phyloP scores from a whole-genome alignment of 2,888 invertebrate species.

The Trissolcus japonicus region DNA sequence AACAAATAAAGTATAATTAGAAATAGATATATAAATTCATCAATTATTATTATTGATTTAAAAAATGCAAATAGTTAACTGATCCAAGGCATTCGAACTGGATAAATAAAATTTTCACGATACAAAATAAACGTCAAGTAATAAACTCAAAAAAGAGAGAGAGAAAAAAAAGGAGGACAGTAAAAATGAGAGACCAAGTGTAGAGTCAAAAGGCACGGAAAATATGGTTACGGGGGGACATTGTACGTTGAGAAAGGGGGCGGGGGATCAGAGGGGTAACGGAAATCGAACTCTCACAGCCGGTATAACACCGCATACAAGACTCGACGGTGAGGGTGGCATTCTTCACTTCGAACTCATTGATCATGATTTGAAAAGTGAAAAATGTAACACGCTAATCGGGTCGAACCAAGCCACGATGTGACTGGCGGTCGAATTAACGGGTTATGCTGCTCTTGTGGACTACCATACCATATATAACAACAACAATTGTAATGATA shows the following conservation, averaged over 20 bases:
- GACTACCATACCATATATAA: conserved; percentile 70
- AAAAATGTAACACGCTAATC: background rate
- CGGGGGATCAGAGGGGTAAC: background rate
- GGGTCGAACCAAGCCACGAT: conserved; percentile 1
- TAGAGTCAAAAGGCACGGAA: too few relatives aligned
- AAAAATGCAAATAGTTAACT: conserved; percentile 50
- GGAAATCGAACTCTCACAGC: conserved; percentile 53
- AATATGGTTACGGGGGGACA: background rate
- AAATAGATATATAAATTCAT: conserved; percentile 37
- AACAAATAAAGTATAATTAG: conserved; percentile 41
- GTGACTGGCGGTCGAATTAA: conserved; percentile 64
- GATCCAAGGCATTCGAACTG: conserved; percentile 32
- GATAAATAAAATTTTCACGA: conserved; percentile 36
- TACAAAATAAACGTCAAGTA: conserved; percentile 47
- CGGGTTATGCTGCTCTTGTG: conserved; percentile 73
- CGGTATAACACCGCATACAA: conserved; percentile 28
- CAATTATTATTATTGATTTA: conserved; percentile 32
- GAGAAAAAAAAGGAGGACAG: conserved; percentile 17
- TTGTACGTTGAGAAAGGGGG: background rate
- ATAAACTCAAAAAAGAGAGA: conserved; percentile 10
- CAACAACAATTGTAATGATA: conserved; percentile 66
- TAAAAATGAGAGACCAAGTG: conserved; percentile 4
- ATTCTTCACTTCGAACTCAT: background rate
- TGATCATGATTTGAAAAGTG: background rate
- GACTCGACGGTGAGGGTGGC: background rate